phyloP scores from a whole-genome alignment of 2,888 invertebrate genomes.

The Microctonus brassicae region DNA sequence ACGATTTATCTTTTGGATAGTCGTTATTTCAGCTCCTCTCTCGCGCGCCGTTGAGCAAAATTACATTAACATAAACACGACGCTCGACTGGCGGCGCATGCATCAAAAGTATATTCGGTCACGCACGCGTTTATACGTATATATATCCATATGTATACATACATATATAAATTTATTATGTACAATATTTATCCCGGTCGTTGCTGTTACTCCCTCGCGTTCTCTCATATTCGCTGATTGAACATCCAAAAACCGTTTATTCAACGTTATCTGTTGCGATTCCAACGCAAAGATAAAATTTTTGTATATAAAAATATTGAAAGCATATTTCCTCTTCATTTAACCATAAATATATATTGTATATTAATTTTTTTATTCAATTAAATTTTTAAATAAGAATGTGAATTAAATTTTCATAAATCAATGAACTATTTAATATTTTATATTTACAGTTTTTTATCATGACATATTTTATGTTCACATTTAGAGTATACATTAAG shows the following conservation, averaged over 20 bases:
- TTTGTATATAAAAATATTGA: slow-evolving; percentile 9
- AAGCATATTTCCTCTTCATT: background rate
- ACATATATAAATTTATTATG: background rate
- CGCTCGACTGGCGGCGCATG: slow-evolving; percentile 30
- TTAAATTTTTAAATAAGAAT: too few relatives aligned
- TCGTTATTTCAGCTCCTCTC: slow-evolving; percentile 37
- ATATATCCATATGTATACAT: background rate
- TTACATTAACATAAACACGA: slow-evolving; percentile 41
- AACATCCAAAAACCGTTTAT: background rate
- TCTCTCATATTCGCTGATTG: background rate
- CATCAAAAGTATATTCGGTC: slow-evolving; percentile 39
- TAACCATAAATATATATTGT: too few relatives aligned
- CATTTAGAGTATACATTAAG: too few relatives aligned
- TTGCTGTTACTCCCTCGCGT: background rate
- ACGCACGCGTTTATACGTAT: slow-evolving; percentile 8
- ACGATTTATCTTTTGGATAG: slow-evolving; percentile 38
- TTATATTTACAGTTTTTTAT: too few relatives aligned
- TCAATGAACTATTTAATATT: too few relatives aligned
- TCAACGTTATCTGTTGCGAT: slow-evolving; percentile 1
- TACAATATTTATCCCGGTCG: background rate
- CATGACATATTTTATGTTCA: too few relatives aligned
- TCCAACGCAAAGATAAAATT: background rate
- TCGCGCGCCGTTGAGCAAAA: slow-evolving; percentile 24
- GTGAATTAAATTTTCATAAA: too few relatives aligned
- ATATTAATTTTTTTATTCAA: too few relatives aligned